These are phyloP conservation scores for Lithophane leautieri DNA, from an alignment of 2,888 invertebrate species.

Conservation along the genomic window DNA sequence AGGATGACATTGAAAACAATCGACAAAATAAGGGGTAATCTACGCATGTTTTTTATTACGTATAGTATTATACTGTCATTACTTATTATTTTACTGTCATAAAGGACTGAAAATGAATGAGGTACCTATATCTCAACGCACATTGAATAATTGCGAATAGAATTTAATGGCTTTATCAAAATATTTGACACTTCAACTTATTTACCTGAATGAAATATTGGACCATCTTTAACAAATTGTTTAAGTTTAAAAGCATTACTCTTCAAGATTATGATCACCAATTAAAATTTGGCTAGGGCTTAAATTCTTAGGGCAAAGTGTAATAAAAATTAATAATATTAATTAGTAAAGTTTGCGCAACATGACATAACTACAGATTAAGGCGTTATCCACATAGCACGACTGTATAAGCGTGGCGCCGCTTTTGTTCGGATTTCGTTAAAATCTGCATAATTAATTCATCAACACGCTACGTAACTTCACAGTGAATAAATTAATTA, in stretches of 20 bases:
- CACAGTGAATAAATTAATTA: constrained; percentile 84
- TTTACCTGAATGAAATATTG: constrained; percentile 25
- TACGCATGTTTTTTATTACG: too few species aligned
- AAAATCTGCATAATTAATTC: constrained; percentile 85
- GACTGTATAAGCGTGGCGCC: constrained; percentile 65
- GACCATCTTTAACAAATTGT: constrained; percentile 16
- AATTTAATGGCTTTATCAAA: constrained; percentile 18
- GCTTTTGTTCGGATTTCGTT: constrained; percentile 72
- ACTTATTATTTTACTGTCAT: background rate
- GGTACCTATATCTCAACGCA: background rate
- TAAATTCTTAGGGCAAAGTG: constrained; percentile 48
- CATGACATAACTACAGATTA: constrained; percentile 60
- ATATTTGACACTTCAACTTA: constrained; percentile 15
- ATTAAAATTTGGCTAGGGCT: constrained; percentile 32
- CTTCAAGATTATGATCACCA: constrained; percentile 38
- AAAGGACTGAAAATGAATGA: background rate
- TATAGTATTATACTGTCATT: too few species aligned
- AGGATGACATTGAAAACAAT: background rate
- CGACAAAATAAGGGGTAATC: too few species aligned
- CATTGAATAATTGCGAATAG: background rate
- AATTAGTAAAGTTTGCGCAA: constrained; percentile 54
- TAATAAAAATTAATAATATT: constrained; percentile 56
- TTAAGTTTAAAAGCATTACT: constrained; percentile 41
- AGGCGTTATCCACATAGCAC: constrained; percentile 61
- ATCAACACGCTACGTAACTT: constrained; percentile 84